Evolutionary conservation across 2,888 invertebrate genomes (phyloP), one percentile per base, ranked within the genome.

Genomic region (Agrochola litura): DNA sequence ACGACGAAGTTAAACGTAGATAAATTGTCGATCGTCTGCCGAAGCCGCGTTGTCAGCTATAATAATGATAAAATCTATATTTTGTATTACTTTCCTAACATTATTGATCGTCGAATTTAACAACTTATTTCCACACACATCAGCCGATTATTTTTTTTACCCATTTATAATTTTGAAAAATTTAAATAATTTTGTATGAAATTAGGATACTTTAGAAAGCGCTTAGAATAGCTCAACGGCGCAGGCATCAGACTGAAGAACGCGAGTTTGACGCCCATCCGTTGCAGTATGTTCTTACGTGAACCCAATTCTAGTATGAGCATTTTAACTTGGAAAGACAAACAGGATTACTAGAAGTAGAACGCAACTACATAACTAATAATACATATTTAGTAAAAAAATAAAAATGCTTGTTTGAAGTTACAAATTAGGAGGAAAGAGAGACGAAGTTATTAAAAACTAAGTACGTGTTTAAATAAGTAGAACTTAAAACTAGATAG

Each of bases 401-500:
- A 9, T 41, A 37, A 58, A 72, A 41, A 61, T 1, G 0, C 10
- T 52, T 3, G 10, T 46, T 46, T 14, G 25, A 61, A 56, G n/a
- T 79, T 22, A 77, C 19, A 54, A 43, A 82, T 14, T 49, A 69
- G 14, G 49, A 56, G n/a, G 25, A 58, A 46, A 37, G 37, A 85
- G 83, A 86, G 77, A 81, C 77, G 67, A 73, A 79, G 65, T 72
- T 77, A 82, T 83, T 86, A 83, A 83, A 41, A 84, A 84, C 83
- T 89, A 88, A 88, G 84, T 86, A 84, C 77, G 68, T 64, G 78
- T 81, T 81, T 81, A 88, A 87, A 88, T 88, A 90, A 89, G 87
- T 85, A 88, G 61, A 89, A 88, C 92, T 94, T 94, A 95, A 88
- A 79, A 89, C 91, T 95, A 95, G 90, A 82, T 95, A 96, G 96